Conservation (phyloP, 2,113 vertebrate genomes). For the Nanger granti region DNA sequence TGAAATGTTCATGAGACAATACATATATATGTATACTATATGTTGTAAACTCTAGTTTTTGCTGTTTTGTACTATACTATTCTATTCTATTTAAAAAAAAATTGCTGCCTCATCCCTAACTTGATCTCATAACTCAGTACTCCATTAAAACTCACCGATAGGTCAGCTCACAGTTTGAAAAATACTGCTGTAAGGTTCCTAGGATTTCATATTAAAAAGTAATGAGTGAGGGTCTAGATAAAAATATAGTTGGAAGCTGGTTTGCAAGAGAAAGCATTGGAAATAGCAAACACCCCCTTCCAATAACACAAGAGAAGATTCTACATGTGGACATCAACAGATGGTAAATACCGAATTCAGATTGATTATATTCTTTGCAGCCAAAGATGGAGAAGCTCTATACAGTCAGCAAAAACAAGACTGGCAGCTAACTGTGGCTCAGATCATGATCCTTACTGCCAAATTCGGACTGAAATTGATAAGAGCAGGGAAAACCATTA, state of each 20-base stretch:
- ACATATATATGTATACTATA: background rate
- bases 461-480: background rate
- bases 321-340: background rate
- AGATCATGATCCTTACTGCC: background rate
- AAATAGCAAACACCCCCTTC: background rate
- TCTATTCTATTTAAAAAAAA: background rate
- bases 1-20: background rate
- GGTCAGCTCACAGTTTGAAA: conserved; percentile 34
- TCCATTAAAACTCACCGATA: background rate
- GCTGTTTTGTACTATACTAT: background rate
- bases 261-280: background rate
- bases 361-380: background rate
- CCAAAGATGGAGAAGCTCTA: background rate
- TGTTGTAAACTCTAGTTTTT: background rate
- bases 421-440: background rate
- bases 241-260: background rate
- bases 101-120: background rate
- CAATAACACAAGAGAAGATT: background rate
- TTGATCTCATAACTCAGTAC: background rate
- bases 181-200: background rate
- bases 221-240: background rate
- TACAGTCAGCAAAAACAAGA: background rate
- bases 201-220: background rate
- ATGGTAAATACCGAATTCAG: accelerated
- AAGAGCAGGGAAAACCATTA: background rate